These are phyloP conservation scores for Sarotherodon lohbergeri DNA, from an alignment of 2,113 vertebrate species.

Conservation along the genomic window DNA sequence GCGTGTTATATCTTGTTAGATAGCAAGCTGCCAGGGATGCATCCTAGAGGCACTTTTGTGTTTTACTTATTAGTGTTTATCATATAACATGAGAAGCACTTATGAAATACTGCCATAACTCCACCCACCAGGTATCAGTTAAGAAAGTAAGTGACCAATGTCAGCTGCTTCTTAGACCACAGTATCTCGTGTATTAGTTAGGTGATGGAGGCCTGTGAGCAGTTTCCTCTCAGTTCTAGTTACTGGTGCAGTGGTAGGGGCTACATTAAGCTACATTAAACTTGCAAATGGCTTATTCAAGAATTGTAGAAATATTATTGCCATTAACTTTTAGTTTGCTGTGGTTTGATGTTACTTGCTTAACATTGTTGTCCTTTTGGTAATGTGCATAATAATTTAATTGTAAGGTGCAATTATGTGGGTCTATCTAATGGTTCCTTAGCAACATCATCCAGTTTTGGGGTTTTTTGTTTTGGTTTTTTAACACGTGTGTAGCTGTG, in stretches of 20 bases:
- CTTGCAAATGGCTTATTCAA: not conserved
- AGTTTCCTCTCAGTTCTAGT: not conserved
- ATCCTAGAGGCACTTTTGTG: not conserved
- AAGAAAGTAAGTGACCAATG: not conserved
- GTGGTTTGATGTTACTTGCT: not conserved
- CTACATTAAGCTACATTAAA: not conserved
- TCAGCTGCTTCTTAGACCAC: not conserved
- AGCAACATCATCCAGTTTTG: not conserved
- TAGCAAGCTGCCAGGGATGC: not conserved
- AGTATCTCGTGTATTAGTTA: not conserved
- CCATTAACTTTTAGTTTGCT: not conserved
- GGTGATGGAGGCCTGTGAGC: not conserved
- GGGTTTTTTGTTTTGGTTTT: rapidly evolving
- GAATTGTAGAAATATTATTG: not conserved
- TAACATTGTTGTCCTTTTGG: not conserved
- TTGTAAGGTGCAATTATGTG: not conserved
- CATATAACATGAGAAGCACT: not conserved
- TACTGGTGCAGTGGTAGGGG: not conserved
- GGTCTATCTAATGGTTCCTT: not conserved
- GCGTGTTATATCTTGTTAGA: not conserved
- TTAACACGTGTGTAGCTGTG: not conserved
- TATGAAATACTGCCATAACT: not conserved
- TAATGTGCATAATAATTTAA: not conserved
- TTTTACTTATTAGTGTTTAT: not conserved
- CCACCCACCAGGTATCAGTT: not conserved